Evolutionary conservation across 1,140 invertebrate species (phyloP).

Genomic region (Brachionus asplanchnoidis): DNA sequence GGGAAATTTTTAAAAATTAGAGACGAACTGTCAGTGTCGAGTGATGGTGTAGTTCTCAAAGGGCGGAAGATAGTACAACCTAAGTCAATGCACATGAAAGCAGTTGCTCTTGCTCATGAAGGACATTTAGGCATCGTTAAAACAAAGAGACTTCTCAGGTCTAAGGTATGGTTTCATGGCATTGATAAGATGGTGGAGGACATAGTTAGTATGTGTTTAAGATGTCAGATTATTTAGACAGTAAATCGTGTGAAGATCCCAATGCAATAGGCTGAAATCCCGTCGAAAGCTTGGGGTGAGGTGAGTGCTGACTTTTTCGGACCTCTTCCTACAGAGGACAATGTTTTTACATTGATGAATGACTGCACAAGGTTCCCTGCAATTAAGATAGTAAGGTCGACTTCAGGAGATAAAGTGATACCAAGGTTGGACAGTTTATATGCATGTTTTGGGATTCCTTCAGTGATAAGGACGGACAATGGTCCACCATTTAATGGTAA

Average conservation of each 20-base stretch:
- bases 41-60: not conserved
- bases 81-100: not conserved
- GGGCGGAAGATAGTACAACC: not conserved
- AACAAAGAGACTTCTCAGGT: conserved; percentile 47
- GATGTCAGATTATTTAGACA: conserved; percentile 28
- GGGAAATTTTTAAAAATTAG: not conserved
- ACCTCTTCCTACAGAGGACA: not conserved
- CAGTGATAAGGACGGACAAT: not conserved
- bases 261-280: not conserved
- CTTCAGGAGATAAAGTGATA: not conserved
- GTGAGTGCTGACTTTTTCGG: not conserved
- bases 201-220: conserved; percentile 44
- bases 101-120: conserved; percentile 45
- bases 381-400: not conserved
- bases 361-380: not conserved
- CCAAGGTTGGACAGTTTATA: not conserved
- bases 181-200: conserved; percentile 49
- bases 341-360: not conserved
- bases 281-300: not conserved
- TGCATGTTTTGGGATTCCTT: not conserved
- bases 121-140: conserved; percentile 46
- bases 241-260: not conserved
- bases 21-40: not conserved
- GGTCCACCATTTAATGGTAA: not conserved
- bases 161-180: conserved; percentile 52